Percentiles rank a stretch among this genome's conserved stretches.
phyloP scores from a whole-genome alignment of 64 coral and sea anemone genomes.

The Astreopora myriophthalma region DNA sequence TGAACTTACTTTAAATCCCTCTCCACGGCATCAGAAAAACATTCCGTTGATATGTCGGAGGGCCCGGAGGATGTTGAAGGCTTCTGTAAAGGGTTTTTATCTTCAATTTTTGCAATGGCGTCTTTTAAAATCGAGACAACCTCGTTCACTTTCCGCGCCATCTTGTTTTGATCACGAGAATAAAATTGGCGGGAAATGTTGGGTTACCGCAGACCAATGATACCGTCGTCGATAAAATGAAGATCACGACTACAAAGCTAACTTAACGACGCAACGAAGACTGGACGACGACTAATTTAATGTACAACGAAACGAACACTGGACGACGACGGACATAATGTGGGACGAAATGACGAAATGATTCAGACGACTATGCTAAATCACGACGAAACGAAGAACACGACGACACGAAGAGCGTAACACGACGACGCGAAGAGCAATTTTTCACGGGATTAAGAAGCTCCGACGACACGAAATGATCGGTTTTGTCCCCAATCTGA shows the following conservation, averaged over 20 bases:
- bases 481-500: neutral
- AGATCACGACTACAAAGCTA: neutral
- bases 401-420: neutral
- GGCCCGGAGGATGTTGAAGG: neutral
- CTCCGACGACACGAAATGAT: neutral
- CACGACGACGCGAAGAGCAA: neutral
- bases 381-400: neutral
- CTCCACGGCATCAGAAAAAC: neutral
- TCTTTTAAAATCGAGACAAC: neutral
- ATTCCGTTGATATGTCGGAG: too few species aligned
- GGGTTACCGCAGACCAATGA: neutral
- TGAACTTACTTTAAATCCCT: neutral
- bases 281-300: too few species aligned
- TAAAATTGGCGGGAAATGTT: neutral
- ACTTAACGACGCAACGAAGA: too few species aligned
- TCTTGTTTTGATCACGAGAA: neutral
- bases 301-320: too few species aligned
- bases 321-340: too few species aligned
- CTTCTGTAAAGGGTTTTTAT: neutral
- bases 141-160: neutral
- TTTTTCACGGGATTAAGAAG: neutral
- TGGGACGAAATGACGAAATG: too few species aligned
- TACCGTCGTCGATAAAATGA: neutral
- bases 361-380: too few species aligned
- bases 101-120: neutral